Base-by-base conservation (phyloP, 2,113 vertebrate species). In the Pogonocichla stellata region DNA sequence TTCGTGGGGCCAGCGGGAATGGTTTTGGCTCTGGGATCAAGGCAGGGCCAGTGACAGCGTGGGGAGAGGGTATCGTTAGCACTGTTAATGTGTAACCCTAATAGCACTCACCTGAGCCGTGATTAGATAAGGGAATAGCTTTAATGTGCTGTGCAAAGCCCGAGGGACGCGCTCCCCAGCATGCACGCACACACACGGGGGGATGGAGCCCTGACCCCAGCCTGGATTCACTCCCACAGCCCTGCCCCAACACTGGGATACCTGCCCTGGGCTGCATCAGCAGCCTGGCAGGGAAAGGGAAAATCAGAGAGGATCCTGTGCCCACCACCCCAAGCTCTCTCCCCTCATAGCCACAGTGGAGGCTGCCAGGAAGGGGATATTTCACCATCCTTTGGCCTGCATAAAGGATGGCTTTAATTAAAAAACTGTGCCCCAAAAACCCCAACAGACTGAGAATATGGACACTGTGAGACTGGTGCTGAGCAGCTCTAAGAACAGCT, bases 91-190 rank as follows among this genome's bases (percentile, higher is more conserved):
- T 91, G 5, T 97, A 97, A 97, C 96, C 91, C 94, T 97, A 97
- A 97, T 96, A 96, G 91, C 86, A 77, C 95, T 97, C 97, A 97
- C 97, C 93, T 96, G 93, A 97, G 95, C 53, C 8, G 4, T 1
- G 92, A 92, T 96, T 94, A 97, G 97, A 97, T 97, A 97, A 97
- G 96, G 85, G 94, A 97, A 94, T 95, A 90, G 96, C 94, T 97
- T 97, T 96, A 97, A 97, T 96, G 94, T 95, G 95, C 96, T 97
- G 45, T 92, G 88, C 90, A 87, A 88, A 95, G 70, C 93, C 95
- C 84, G 29, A 80, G 84, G 93, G 96, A 93, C 38, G 2, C 80
- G 8, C 93, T 95, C 53, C 93, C 4, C 31, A 90, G 88, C 12
- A 65, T 84, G 58, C 79, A 69, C 1, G 8, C 91, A 81, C 82